A percentile compares a stretch with the other conserved stretches of the same genome.
Evolutionary conservation across 2,888 invertebrate genomes (phyloP).

Genomic region (Rhyacophila evoluta): DNA sequence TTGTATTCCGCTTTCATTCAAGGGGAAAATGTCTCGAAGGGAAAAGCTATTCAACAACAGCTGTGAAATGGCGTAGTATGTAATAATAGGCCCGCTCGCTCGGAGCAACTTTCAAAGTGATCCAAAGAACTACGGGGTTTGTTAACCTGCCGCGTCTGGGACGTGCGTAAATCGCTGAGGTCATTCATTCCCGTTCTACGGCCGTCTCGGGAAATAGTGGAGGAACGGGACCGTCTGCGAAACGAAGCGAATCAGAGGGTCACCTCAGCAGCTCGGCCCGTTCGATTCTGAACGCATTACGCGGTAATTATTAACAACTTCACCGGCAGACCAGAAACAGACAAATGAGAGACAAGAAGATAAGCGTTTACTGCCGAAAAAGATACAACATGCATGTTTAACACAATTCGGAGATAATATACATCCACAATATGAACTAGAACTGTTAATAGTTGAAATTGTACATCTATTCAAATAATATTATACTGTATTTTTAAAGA

Average conservation of each 20-base stretch:
- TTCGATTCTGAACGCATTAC: too few relatives aligned
- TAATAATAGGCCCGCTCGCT: not conserved
- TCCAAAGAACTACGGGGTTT: conserved; percentile 31
- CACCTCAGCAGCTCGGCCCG: too few relatives aligned
- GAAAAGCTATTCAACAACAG: not conserved
- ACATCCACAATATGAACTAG: too few relatives aligned
- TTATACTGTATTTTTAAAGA: too few relatives aligned
- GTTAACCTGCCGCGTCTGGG: conserved; percentile 39
- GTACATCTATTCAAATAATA: too few relatives aligned
- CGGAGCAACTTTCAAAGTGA: conserved; percentile 2
- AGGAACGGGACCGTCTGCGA: conserved; percentile 7
- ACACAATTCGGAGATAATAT: too few relatives aligned
- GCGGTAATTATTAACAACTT: too few relatives aligned
- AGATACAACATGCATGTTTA: too few relatives aligned
- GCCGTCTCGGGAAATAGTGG: not conserved
- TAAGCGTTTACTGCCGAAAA: too few relatives aligned
- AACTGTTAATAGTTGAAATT: too few relatives aligned
- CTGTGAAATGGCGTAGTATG: not conserved
- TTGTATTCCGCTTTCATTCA: not conserved
- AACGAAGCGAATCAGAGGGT: not conserved
- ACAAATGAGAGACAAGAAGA: too few relatives aligned
- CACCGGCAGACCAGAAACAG: too few relatives aligned
- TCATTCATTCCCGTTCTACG: conserved; percentile 30
- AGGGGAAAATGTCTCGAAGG: not conserved
- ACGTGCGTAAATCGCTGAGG: conserved; percentile 40